These are phyloP conservation scores for Smutsia gigantea DNA, from an alignment of 2,797 vertebrate species.

Conservation along the genomic window DNA sequence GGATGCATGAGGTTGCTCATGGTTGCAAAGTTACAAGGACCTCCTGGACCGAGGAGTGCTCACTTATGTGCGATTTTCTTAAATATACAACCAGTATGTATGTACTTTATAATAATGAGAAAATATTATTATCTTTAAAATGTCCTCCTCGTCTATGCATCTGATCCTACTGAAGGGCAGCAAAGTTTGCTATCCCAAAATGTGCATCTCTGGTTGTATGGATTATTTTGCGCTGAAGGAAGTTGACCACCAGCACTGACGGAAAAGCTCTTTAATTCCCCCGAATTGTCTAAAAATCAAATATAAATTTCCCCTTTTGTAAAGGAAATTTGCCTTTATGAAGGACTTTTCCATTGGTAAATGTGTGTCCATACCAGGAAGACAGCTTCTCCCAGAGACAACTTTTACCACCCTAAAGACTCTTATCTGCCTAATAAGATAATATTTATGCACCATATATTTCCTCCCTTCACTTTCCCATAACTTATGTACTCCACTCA, in stretches of 20 bases:
- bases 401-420: not conserved
- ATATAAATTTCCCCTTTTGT: not conserved
- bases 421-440: too few relatives aligned
- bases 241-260: too few relatives aligned
- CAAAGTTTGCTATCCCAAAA: not conserved
- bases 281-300: not conserved
- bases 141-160: not conserved
- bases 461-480: not conserved
- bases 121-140: not conserved
- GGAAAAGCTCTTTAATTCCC: not conserved
- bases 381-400: not conserved
- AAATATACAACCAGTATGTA: too few relatives aligned
- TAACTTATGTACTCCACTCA: not conserved
- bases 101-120: not conserved
- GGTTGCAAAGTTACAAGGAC: too few relatives aligned
- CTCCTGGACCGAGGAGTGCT: rapidly evolving
- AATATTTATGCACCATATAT: rapidly evolving
- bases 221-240: not conserved
- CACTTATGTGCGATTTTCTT: too few relatives aligned
- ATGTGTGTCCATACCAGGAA: not conserved
- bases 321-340: not conserved
- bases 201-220: rapidly evolving
- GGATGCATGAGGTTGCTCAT: rapidly evolving
- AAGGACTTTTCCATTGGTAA: not conserved
- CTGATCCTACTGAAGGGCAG: not conserved